A percentile compares a stretch with the other conserved stretches of the same genome.
Evolutionary conservation across 2,888 invertebrate species (phyloP).

Genomic region (Sphaeridia pumilis): DNA sequence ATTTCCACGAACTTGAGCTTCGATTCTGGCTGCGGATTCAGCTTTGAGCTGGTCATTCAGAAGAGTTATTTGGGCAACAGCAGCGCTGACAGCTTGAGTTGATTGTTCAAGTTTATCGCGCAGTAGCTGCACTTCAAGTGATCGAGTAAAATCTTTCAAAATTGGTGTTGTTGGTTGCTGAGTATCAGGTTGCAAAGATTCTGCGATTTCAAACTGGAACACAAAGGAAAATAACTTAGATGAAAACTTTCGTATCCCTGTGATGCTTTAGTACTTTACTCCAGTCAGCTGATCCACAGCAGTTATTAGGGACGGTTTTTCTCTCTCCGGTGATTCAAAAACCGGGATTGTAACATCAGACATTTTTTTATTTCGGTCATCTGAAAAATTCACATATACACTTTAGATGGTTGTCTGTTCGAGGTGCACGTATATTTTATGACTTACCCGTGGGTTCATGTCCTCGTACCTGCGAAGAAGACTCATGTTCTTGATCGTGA

Average conservation of each 20-base stretch:
- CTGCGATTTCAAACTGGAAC: conserved; percentile 8
- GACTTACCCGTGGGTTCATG: too few relatives aligned
- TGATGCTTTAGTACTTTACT: background rate
- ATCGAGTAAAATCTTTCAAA: conserved; percentile 36
- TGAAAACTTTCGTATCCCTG: too few relatives aligned
- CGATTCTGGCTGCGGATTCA: conserved; percentile 78
- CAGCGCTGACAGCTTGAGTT: conserved; percentile 86
- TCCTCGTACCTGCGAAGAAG: too few relatives aligned
- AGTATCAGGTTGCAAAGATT: background rate
- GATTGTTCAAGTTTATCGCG: conserved; percentile 89
- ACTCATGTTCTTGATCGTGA: conserved; percentile 1
- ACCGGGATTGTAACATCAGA: background rate
- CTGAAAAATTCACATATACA: too few relatives aligned
- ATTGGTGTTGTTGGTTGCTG: conserved; percentile 7
- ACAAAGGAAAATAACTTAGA: too few relatives aligned
- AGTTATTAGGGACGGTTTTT: conserved; percentile 14
- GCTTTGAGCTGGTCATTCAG: conserved; percentile 79
- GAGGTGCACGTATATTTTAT: too few relatives aligned
- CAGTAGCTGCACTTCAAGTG: conserved; percentile 67
- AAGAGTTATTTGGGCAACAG: conserved; percentile 75
- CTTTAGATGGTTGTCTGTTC: too few relatives aligned
- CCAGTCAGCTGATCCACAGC: conserved; percentile 7
- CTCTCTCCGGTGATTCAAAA: conserved; percentile 9
- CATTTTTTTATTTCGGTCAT: too few relatives aligned
- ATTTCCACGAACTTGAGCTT: conserved; percentile 68